These are phyloP conservation scores for Microplitis manilae DNA, from an alignment of 2,888 invertebrate genomes.

Conservation along the genomic window DNA sequence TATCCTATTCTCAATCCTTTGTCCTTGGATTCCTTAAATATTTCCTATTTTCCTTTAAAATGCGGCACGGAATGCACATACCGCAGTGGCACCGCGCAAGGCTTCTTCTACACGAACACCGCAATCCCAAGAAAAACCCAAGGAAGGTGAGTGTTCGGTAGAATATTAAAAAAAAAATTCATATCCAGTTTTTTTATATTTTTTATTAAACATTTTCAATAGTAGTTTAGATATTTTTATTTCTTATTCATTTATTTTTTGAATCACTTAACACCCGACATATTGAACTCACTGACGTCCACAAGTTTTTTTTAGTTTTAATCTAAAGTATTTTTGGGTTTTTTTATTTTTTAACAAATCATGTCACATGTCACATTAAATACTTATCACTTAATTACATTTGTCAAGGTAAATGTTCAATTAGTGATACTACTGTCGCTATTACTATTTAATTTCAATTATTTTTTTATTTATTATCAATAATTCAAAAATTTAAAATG, in stretches of 20 bases:
- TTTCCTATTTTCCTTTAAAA: constrained; percentile 57
- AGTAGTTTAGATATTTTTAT: neutral
- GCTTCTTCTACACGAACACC: constrained; percentile 68
- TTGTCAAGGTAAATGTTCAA: neutral
- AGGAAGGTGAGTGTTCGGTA: constrained; percentile 69
- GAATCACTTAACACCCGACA: neutral
- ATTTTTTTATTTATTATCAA: neutral
- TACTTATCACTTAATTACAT: neutral
- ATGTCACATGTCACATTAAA: neutral
- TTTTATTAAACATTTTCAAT: neutral
- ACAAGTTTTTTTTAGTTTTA: neutral
- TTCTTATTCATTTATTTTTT: neutral
- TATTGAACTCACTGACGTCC: neutral
- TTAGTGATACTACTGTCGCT: neutral
- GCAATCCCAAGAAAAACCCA: constrained; percentile 69
- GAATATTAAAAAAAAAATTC: constrained; percentile 42
- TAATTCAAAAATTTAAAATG: neutral
- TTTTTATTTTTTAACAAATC: neutral
- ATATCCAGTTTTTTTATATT: constrained; percentile 13
- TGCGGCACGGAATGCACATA: constrained; percentile 71
- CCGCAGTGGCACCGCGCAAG: constrained; percentile 69
- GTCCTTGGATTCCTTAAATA: constrained; percentile 44
- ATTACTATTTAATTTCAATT: neutral
- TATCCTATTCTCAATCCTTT: constrained; percentile 46
- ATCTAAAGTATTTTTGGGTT: neutral